Conservation (phyloP, 2,888 invertebrate species). For the Tiliacea citrago region DNA sequence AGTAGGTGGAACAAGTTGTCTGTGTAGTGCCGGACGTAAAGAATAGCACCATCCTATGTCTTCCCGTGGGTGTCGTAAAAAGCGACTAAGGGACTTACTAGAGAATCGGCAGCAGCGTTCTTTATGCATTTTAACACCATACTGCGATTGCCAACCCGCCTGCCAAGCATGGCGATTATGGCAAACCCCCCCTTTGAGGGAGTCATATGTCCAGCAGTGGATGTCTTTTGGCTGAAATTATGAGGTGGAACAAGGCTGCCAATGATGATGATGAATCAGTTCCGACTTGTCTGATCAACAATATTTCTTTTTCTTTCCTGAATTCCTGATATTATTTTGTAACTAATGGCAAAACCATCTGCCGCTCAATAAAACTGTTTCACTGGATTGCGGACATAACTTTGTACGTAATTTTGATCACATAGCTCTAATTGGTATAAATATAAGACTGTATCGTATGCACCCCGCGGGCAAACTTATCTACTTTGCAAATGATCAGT, state of each 20-base stretch:
- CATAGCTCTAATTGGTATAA: neutral
- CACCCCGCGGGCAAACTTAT: neutral
- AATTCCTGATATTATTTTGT: neutral
- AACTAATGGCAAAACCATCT: neutral
- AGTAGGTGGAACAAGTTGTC: neutral
- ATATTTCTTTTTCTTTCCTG: neutral
- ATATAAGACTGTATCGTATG: neutral
- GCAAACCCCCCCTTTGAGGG: no score
- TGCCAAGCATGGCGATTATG: no score
- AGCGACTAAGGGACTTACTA: no score
- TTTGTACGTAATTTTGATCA: neutral
- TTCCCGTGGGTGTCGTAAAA: no score
- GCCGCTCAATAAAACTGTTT: neutral
- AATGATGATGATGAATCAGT: neutral
- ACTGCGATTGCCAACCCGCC: no score
- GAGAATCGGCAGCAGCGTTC: no score
- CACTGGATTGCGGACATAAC: neutral
- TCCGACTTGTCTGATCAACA: neutral
- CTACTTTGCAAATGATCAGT: constrained; percentile 5
- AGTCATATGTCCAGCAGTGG: no score
- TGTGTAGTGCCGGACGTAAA: no score
- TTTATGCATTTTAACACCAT: no score
- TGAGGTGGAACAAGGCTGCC: neutral
- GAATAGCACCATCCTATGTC: no score
- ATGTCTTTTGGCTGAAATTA: no score